A percentile compares a stretch with the other conserved stretches of the same genome.
phyloP scores from a whole-genome alignment of 2,113 vertebrate species.

The Corythaixoides concolor region DNA sequence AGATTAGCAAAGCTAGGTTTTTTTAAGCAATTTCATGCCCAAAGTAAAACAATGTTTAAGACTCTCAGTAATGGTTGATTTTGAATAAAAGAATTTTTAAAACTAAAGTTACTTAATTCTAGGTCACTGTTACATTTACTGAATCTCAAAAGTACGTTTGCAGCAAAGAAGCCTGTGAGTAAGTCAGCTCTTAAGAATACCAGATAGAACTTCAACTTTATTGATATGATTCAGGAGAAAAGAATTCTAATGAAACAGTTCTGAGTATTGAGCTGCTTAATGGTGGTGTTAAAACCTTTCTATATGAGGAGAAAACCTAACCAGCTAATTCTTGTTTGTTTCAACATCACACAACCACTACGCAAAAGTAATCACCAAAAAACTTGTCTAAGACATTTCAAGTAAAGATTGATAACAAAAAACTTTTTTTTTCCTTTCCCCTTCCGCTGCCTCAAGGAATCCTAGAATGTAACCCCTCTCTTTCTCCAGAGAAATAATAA shows the following conservation, averaged over 20 bases:
- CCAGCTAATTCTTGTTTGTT: constrained; percentile 22
- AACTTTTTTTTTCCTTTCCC: background rate
- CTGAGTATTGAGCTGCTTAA: constrained; percentile 25
- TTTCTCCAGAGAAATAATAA: background rate
- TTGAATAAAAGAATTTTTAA: background rate
- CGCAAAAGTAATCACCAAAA: background rate
- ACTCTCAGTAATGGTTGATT: background rate
- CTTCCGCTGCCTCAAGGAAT: background rate
- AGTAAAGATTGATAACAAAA: background rate
- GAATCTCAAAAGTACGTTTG: background rate
- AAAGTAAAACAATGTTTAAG: background rate
- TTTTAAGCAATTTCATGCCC: background rate
- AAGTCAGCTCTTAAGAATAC: constrained; percentile 15
- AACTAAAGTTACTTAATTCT: background rate
- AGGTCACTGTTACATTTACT: background rate
- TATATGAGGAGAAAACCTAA: background rate
- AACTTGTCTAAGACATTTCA: background rate
- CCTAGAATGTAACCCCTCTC: background rate
- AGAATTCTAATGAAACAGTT: constrained; percentile 71
- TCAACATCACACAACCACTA: background rate
- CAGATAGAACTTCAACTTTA: constrained; percentile 39
- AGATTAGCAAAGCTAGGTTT: background rate
- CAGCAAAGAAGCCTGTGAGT: background rate
- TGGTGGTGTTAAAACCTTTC: constrained; percentile 54
- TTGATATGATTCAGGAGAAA: constrained; percentile 73